Evolutionary conservation across 1,140 invertebrate species (phyloP), one percentile per base, ranked within the genome.

Genomic region (Parapsyche elsis): DNA sequence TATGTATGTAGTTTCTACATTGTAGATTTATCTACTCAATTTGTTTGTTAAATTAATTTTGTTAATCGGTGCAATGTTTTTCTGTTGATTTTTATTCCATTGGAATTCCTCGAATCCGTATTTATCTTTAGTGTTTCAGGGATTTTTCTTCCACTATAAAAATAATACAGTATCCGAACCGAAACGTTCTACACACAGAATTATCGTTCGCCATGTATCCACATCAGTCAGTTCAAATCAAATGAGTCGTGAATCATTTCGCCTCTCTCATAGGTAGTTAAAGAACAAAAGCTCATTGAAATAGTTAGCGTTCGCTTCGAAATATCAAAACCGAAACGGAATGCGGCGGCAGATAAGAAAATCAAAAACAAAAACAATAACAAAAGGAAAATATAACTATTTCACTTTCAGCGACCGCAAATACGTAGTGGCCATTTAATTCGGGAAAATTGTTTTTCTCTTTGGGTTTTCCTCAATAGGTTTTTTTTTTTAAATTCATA

Each of bases 241-340:
- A 67, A 67, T 30, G 64, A 67, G 7, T 26, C 64, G 64, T 67
- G 64, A 67, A 67, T 26, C 64, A 24, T 67, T 53, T 53, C 16
- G 49, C 12, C 16, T 16, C n/a, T n/a, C n/a, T n/a, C 10, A 2
- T 2, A 53, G 12, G 49, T 10, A 16, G 10, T 12, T 53, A 1
- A 16, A 53, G 16, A 12, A 53, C 49, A 53, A 53, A 53, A 53
- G 49, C 10, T 53, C 10, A 53, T 4, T 12, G 49, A 16, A 53
- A 53, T 53, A 53, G 16, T 53, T 53, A 10, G 5, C 12, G 5
- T 7, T 46, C 12, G 5, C 45, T 46, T 46, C 45, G 12, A 16
- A 14, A 53, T 53, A 16, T 53, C 49, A 53, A 12, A 53, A 53
- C 10, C 10, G 12, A 53, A 16, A 53, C 49, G 49, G 49, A 53